phyloP scores from a whole-genome alignment of 2,888 invertebrate genomes.

The Parnassius mnemosyne region DNA sequence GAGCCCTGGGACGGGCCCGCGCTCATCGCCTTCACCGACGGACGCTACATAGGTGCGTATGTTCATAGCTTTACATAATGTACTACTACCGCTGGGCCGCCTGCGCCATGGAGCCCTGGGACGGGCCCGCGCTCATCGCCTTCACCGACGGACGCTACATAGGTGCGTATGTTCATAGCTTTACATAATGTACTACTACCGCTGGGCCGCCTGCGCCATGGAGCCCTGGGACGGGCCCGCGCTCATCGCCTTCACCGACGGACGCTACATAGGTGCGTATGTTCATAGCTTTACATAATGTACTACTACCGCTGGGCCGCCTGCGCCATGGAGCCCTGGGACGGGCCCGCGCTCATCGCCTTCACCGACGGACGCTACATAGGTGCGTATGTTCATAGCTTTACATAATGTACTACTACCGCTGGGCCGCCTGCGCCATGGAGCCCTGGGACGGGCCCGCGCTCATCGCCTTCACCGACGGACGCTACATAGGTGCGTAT shows the following conservation, averaged over 20 bases:
- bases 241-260: conserved; percentile 97
- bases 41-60: conserved; percentile 91
- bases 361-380: conserved; percentile 99
- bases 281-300: not conserved
- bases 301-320: conserved; percentile 99
- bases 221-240: conserved; percentile 99
- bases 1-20: conserved; percentile 99
- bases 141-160: conserved; percentile 99
- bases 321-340: conserved; percentile 99
- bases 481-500: conserved; percentile 91
- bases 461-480: conserved; percentile 97
- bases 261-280: conserved; percentile 91
- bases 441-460: conserved; percentile 99
- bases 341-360: conserved; percentile 97
- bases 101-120: conserved; percentile 99
- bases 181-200: conserved; percentile 97
- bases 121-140: conserved; percentile 97
- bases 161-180: conserved; percentile 69
- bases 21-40: conserved; percentile 97
- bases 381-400: conserved; percentile 69
- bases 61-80: not conserved
- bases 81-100: conserved; percentile 99
- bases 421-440: conserved; percentile 98
- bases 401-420: conserved; percentile 97
- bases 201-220: conserved; percentile 98